Base-by-base conservation (phyloP, 23 tunicate genomes). In the Botrylloides violaceus region DNA sequence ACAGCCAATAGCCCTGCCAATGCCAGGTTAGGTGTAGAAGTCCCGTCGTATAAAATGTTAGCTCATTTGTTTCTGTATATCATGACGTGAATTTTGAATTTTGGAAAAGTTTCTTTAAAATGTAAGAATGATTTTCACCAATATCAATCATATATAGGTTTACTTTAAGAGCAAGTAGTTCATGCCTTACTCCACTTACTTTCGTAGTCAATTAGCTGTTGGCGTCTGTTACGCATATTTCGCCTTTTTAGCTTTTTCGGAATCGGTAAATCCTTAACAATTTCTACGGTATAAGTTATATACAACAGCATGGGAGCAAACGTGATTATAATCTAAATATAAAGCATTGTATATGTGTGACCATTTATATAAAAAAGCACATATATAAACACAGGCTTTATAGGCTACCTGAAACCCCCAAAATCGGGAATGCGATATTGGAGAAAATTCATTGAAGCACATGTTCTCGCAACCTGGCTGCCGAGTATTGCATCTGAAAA, bases 371-470 rank as follows among this genome's bases (percentile, higher is more conserved):
- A n/a, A n/a, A n/a, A n/a, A n/a, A n/a, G n/a, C n/a, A n/a, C n/a
- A n/a, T n/a, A n/a, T n/a, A n/a, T n/a, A n/a, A n/a, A n/a, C n/a
- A n/a, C n/a, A n/a, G n/a, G n/a, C n/a, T n/a, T n/a, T n/a, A n/a
- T n/a, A n/a, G n/a, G n/a, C 4, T 86, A 87, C 96, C 79, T 87
- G 96, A 76, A 87, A 81, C 0, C 86, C 96, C 96, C 96, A 87
- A 36, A 87, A 87, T 33, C 96, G 60, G 12, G 73, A 66, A 59
- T 87, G 96, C 2, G 96, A 87, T 27, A 87, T 87, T 0, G 96
- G 96, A 1, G 96, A 87, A 50, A 87, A 87, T 18, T 72, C 76
- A 72, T 87, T 87, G 76, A 87, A 87, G 61, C 96, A 87, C 53
- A 87, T 80, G 53, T 87, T 87, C 31, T 87, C 96, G 60, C 96